Evolutionary conservation across 2,797 vertebrate species (phyloP).

Genomic region (Rhabdomys pumilio): DNA sequence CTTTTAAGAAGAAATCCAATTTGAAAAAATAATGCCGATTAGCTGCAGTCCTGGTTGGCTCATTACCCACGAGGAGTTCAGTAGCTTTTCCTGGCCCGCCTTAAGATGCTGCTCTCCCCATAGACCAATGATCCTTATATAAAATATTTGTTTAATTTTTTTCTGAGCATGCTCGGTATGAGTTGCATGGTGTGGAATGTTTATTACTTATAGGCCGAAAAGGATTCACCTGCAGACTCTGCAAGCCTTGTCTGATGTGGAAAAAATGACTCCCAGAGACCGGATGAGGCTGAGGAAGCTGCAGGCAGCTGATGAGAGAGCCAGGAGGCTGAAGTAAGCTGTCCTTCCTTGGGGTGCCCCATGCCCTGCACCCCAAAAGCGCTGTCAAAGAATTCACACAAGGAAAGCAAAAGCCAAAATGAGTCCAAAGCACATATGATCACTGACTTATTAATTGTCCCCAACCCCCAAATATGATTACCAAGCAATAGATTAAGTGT

Average conservation of each 20-base stretch:
- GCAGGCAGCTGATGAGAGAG: constrained; percentile 90
- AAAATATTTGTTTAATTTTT: constrained; percentile 79
- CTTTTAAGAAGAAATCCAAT: constrained; percentile 83
- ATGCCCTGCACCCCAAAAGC: fast-evolving
- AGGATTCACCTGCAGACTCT: constrained; percentile 93
- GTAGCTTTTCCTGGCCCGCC: constrained; percentile 72
- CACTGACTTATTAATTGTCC: background rate
- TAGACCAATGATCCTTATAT: constrained; percentile 51
- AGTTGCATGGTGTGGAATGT: background rate
- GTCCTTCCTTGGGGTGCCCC: background rate
- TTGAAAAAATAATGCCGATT: constrained; percentile 79
- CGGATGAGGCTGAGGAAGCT: constrained; percentile 92
- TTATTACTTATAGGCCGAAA: constrained; percentile 88
- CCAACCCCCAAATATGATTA: background rate
- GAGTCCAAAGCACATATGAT: background rate
- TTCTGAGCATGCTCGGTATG: constrained; percentile 45
- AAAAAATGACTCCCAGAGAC: constrained; percentile 93
- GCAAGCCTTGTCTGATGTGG: constrained; percentile 90
- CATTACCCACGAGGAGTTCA: constrained; percentile 74
- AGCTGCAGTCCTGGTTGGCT: constrained; percentile 77
- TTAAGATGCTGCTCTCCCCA: constrained; percentile 68
- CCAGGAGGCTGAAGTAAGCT: constrained; percentile 90
- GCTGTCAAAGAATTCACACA: background rate
- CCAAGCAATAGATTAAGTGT: background rate
- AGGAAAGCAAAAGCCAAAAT: background rate